Percentiles rank a stretch among this genome's conserved stretches.
Evolutionary conservation across 2,797 vertebrate species (phyloP).

Genomic region (Anas flavirostris): DNA sequence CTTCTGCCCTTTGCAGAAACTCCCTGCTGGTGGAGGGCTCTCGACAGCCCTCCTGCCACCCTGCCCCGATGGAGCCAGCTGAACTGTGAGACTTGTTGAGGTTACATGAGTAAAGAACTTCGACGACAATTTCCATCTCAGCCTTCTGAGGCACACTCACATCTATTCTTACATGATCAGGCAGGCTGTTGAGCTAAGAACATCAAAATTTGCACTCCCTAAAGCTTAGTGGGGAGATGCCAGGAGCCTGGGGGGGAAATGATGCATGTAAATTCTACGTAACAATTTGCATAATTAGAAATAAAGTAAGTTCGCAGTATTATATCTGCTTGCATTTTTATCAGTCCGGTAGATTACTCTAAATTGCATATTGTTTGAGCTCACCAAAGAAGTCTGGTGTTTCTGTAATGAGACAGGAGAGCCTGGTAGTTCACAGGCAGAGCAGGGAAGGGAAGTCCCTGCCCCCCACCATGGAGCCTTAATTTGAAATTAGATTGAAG

Average conservation of each 20-base stretch:
- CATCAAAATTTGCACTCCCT: conserved; percentile 44
- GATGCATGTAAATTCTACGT: conserved; percentile 28
- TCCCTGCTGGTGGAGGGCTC: conserved; percentile 1
- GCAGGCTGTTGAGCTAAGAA: conserved; percentile 55
- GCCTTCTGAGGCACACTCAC: neutral
- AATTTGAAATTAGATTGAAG: conserved; percentile 31
- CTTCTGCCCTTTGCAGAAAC: neutral
- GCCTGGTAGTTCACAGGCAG: neutral
- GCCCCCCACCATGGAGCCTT: neutral
- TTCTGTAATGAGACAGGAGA: neutral
- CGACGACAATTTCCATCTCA: neutral
- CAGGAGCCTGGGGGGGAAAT: conserved; percentile 15
- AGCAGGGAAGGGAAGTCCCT: neutral
- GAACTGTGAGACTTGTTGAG: neutral
- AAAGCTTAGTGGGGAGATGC: conserved; percentile 43
- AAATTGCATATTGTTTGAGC: neutral
- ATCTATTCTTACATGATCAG: conserved; percentile 36
- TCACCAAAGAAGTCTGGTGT: neutral
- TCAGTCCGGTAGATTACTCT: conserved; percentile 37
- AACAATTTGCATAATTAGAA: conserved; percentile 52
- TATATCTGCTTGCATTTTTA: conserved; percentile 47
- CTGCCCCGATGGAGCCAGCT: neutral
- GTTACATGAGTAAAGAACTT: neutral
- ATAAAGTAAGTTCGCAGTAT: conserved; percentile 24
- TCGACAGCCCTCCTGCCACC: neutral